Conservation (phyloP, 2,113 vertebrate species). For the Cephalopterus ornatus region DNA sequence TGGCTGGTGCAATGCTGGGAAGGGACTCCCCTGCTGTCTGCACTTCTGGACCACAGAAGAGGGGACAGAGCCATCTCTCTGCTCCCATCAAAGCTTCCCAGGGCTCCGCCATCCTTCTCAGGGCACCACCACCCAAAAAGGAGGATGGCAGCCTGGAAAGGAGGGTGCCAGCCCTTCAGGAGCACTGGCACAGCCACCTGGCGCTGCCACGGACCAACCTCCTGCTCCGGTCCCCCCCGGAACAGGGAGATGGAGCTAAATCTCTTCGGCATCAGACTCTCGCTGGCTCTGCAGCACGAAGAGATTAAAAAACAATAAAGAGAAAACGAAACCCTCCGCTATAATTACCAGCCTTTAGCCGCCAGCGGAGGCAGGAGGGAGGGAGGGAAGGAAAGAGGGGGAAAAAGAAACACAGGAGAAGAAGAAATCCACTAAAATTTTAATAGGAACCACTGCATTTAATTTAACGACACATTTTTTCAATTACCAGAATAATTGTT, state of each 20-base stretch:
- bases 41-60: rapidly evolving
- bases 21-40: background rate
- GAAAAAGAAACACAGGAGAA: background rate
- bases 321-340: constrained; percentile 77
- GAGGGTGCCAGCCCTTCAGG: background rate
- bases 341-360: constrained; percentile 80
- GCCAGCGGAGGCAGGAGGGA: constrained; percentile 66
- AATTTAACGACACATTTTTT: constrained; percentile 88
- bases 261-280: constrained; percentile 74
- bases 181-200: background rate
- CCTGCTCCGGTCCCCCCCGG: background rate
- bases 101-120: background rate
- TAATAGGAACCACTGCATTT: constrained; percentile 87
- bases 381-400: background rate
- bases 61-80: background rate
- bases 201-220: background rate
- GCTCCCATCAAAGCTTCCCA: background rate
- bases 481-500: constrained; percentile 88
- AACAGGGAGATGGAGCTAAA: constrained; percentile 46
- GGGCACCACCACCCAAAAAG: background rate
- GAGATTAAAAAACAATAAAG: constrained; percentile 87
- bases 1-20: rapidly evolving
- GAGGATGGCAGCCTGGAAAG: background rate
- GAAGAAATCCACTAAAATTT: constrained; percentile 83
- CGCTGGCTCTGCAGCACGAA: constrained; percentile 65